These are phyloP conservation scores for Tragopan temminckii DNA, from an alignment of 2,797 vertebrate genomes.

Conservation along the genomic window DNA sequence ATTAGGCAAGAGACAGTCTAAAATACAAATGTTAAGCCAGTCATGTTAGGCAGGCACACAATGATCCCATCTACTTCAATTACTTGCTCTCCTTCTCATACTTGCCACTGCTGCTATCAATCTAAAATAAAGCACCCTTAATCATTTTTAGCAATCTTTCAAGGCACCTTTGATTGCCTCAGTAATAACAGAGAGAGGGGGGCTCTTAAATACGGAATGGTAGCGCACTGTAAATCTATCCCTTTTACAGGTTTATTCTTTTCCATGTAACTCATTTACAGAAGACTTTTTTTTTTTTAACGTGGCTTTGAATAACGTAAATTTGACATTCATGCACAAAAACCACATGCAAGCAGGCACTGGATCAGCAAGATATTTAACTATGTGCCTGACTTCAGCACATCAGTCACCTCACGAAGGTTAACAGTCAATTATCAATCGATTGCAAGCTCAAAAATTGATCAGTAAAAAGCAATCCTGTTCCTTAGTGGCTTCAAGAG, in stretches of 20 bases:
- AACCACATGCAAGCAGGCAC: not conserved
- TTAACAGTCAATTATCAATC: slow-evolving; percentile 38
- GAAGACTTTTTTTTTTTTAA: not conserved
- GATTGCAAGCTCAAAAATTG: slow-evolving; percentile 21
- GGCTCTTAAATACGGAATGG: slow-evolving; percentile 57
- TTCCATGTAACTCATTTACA: slow-evolving; percentile 33
- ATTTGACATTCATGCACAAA: slow-evolving; percentile 19
- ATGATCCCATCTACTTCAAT: not conserved
- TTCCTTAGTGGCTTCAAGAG: not conserved
- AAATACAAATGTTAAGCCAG: slow-evolving; percentile 77
- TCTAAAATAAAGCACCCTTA: slow-evolving; percentile 74
- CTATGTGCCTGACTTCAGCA: not conserved
- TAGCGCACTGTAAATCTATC: slow-evolving; percentile 40
- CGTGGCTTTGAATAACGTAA: not conserved
- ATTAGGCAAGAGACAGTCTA: slow-evolving; percentile 74
- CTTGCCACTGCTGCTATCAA: slow-evolving; percentile 52
- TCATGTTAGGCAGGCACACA: slow-evolving; percentile 51
- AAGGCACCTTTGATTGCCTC: slow-evolving; percentile 53
- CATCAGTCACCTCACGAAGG: not conserved
- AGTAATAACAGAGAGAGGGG: slow-evolving; percentile 17
- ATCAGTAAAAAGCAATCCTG: slow-evolving; percentile 27
- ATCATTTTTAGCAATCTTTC: slow-evolving; percentile 72
- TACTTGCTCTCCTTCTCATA: slow-evolving; percentile 12
- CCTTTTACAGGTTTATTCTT: slow-evolving; percentile 42
- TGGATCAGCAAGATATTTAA: slow-evolving; percentile 21